phyloP scores from a whole-genome alignment of 1,140 invertebrate genomes.

The Eriosoma lanigerum region DNA sequence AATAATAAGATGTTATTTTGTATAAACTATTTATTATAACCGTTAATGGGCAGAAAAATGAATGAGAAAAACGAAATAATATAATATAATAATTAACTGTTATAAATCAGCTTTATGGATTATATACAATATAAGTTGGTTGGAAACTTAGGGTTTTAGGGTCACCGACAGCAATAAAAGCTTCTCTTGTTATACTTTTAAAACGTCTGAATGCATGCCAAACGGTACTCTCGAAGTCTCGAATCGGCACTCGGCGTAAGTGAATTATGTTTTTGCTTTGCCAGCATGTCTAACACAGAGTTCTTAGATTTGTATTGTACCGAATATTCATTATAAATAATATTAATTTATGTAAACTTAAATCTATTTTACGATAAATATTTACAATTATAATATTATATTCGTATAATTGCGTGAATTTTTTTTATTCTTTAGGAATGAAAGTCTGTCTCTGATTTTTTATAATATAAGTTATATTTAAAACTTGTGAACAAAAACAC shows the following conservation, averaged over 20 bases:
- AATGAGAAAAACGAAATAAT: neutral
- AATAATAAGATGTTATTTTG: too few species aligned
- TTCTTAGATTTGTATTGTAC: neutral
- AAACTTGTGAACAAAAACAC: too few species aligned
- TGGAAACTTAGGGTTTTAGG: neutral
- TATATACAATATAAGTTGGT: neutral
- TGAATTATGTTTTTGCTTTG: slow-evolving; percentile 24
- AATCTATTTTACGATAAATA: neutral
- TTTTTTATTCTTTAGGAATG: too few species aligned
- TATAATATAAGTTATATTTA: too few species aligned
- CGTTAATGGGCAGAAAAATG: neutral
- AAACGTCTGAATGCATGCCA: slow-evolving; percentile 34
- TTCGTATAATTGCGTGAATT: too few species aligned
- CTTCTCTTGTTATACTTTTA: neutral
- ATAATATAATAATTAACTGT: neutral
- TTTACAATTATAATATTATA: neutral
- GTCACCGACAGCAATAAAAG: neutral
- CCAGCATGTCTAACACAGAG: slow-evolving; percentile 13
- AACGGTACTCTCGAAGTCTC: slow-evolving; percentile 9
- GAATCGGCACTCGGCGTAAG: slow-evolving; percentile 9
- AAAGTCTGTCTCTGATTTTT: too few species aligned
- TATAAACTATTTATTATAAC: too few species aligned
- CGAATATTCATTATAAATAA: neutral
- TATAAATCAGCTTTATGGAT: neutral
- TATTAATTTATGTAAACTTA: slow-evolving; percentile 17